Percentiles rank a stretch among this genome's conserved stretches.
phyloP scores from a whole-genome alignment of 2,888 invertebrate genomes.

The Chrysomela aeneicollis region DNA sequence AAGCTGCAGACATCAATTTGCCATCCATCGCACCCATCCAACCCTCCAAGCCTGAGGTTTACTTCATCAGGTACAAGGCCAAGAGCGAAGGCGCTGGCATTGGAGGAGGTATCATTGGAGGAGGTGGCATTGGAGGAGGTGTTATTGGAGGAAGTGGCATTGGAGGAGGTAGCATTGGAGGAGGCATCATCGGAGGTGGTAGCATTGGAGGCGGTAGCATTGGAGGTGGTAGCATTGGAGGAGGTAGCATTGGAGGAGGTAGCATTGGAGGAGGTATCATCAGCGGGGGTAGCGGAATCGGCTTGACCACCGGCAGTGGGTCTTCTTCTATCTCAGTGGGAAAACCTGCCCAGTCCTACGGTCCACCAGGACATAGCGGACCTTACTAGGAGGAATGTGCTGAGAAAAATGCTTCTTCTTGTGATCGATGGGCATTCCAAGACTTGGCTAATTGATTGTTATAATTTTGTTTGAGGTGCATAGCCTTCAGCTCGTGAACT shows the following conservation, averaged over 20 bases:
- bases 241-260: slow-evolving; percentile 12
- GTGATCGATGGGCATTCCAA: slow-evolving; percentile 31
- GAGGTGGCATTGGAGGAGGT: slow-evolving; percentile 32
- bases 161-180: slow-evolving; percentile 25
- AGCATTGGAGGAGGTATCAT: slow-evolving; percentile 13
- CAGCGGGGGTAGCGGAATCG: slow-evolving; percentile 16
- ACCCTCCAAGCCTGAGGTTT: slow-evolving; percentile 88
- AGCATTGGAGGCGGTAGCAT: slow-evolving; percentile 40
- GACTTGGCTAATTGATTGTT: slow-evolving; percentile 11
- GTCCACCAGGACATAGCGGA: slow-evolving; percentile 59
- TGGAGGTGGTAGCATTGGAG: slow-evolving; percentile 30
- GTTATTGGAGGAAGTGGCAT: slow-evolving; percentile 35
- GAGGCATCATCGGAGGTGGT: slow-evolving; percentile 33
- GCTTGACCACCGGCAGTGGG: slow-evolving; percentile 18
- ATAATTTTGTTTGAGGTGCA: neutral
- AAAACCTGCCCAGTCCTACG: slow-evolving; percentile 57
- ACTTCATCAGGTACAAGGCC: slow-evolving; percentile 87
- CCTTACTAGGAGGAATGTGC: slow-evolving; percentile 51
- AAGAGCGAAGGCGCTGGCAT: slow-evolving; percentile 60
- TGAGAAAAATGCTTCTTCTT: slow-evolving; percentile 21
- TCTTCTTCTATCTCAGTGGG: slow-evolving; percentile 52
- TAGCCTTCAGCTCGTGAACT: neutral
- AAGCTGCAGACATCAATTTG: slow-evolving; percentile 74
- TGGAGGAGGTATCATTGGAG: slow-evolving; percentile 38
- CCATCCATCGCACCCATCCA: slow-evolving; percentile 83